Evolutionary conservation across 2,797 vertebrate genomes (phyloP).

Genomic region (Pseudotriccus pelzelni): DNA sequence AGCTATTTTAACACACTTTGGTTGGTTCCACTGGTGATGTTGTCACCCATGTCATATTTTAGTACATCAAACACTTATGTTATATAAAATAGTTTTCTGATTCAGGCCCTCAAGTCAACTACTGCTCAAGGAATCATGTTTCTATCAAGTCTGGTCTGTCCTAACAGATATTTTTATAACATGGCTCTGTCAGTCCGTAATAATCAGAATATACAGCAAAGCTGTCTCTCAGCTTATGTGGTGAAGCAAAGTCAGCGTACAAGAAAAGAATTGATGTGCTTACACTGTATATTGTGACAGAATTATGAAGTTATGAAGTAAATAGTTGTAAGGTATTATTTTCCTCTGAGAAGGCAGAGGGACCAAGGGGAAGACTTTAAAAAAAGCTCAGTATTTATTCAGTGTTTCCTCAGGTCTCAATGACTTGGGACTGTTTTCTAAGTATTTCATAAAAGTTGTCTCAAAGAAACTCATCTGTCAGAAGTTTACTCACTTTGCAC

Average conservation of each 20-base stretch:
- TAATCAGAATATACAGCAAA: neutral
- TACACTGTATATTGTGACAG: neutral
- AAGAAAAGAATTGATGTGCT: neutral
- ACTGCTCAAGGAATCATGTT: neutral
- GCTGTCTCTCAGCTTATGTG: neutral
- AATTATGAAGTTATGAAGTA: neutral
- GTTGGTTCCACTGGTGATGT: neutral
- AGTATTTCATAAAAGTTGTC: slow-evolving; percentile 6
- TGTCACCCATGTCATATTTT: neutral
- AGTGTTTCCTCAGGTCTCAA: neutral
- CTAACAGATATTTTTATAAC: neutral
- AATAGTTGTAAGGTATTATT: slow-evolving; percentile 3
- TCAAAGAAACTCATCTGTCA: neutral
- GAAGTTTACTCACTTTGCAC: neutral
- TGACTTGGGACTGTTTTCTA: neutral
- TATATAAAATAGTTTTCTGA: slow-evolving; percentile 7
- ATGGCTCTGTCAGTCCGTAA: neutral
- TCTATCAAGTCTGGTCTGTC: neutral
- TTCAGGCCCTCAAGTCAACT: neutral
- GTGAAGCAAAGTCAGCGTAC: neutral
- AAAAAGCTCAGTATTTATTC: neutral
- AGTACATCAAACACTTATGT: neutral
- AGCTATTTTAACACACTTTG: neutral
- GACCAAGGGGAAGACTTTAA: neutral
- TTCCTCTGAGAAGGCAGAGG: neutral